Evolutionary conservation across 92 coral and sea anemone genomes (phyloP).

Genomic region (Actinernus sp.): DNA sequence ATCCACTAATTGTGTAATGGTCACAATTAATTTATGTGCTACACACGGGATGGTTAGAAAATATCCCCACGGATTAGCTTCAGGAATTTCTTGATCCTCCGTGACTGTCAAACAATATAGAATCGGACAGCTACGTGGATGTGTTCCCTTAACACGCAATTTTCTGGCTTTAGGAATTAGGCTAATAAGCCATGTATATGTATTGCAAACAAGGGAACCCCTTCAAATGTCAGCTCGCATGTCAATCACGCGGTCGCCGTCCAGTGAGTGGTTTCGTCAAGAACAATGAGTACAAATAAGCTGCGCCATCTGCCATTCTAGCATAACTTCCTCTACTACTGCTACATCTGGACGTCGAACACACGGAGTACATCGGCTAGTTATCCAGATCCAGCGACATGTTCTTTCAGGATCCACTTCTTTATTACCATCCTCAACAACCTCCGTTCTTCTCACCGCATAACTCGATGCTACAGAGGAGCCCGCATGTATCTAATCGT

Average conservation of each 20-base stretch:
- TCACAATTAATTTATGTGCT: conserved; percentile 73
- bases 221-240: conserved; percentile 49
- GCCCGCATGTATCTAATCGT: conserved; percentile 13
- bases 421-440: conserved; percentile 42
- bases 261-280: conserved; percentile 59
- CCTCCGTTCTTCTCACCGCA: conserved; percentile 26
- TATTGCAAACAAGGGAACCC: conserved; percentile 51
- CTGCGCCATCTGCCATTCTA: conserved; percentile 37
- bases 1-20: conserved; percentile 93
- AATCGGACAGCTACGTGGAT: conserved; percentile 28
- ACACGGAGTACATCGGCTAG: too few relatives aligned
- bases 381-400: too few relatives aligned
- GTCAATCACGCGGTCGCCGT: conserved; percentile 60
- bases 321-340: neutral
- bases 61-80: conserved; percentile 30
- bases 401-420: conserved; percentile 43
- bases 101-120: conserved; percentile 27
- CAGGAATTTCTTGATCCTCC: conserved; percentile 12
- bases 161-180: conserved; percentile 57
- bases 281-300: conserved; percentile 52
- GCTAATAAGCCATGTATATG: conserved; percentile 58
- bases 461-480: conserved; percentile 35
- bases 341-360: too few relatives aligned
- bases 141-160: conserved; percentile 35
- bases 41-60: conserved; percentile 4